Evolutionary conservation across 2,797 vertebrate genomes (phyloP).

Genomic region (Clarias pachynema): DNA sequence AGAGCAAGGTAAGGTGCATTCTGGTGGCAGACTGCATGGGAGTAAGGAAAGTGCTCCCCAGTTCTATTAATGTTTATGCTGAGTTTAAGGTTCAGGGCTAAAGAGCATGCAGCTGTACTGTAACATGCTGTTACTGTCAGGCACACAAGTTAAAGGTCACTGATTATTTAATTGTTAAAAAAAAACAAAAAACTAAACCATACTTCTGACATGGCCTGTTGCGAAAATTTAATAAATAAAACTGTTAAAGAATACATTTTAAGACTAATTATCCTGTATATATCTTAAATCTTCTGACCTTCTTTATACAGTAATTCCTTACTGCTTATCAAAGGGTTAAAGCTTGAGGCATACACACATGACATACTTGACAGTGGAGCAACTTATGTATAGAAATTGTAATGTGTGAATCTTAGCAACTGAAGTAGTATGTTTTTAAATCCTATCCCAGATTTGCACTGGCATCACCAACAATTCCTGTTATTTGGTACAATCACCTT

Average conservation of each 20-base stretch:
- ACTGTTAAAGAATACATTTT: not conserved
- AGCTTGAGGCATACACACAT: conserved; percentile 19
- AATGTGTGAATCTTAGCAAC: not conserved
- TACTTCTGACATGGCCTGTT: conserved; percentile 6
- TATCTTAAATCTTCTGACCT: conserved; percentile 11
- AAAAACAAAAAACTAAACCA: not conserved
- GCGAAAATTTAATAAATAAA: not conserved
- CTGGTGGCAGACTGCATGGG: not conserved
- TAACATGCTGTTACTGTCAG: conserved; percentile 1
- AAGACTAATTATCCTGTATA: conserved; percentile 1
- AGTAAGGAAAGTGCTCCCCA: not conserved
- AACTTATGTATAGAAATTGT: not conserved
- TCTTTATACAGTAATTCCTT: conserved; percentile 35
- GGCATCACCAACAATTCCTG: not conserved
- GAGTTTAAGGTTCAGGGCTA: conserved; percentile 38
- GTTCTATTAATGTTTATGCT: conserved; percentile 7
- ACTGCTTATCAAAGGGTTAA: conserved; percentile 43
- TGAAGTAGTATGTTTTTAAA: not conserved
- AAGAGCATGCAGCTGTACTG: conserved; percentile 18
- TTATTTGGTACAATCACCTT: not conserved
- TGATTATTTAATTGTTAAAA: conserved; percentile 28
- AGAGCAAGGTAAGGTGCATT: not conserved
- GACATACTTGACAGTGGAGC: not conserved
- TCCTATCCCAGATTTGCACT: not conserved
- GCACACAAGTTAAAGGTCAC: conserved; percentile 18